Evolutionary conservation across 1,140 invertebrate species (phyloP), one percentile per base, ranked within the genome.

Genomic region (Caenorhabditis latens): DNA sequence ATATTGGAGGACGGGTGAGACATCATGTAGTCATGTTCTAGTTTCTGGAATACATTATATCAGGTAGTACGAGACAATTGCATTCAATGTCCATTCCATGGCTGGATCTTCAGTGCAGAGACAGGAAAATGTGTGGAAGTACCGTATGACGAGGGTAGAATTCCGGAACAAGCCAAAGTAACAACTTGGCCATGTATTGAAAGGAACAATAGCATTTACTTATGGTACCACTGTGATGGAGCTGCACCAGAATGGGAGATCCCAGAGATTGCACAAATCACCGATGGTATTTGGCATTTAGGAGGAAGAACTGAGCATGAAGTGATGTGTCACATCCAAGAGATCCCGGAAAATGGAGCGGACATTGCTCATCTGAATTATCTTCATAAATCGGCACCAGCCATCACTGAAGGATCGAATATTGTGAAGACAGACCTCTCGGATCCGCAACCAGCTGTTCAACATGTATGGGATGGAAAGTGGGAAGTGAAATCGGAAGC

Each of bases 311-410:
- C 83, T 40, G 65, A 87, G 42, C 86, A 87, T 55, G 86, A 87
- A 55, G 55, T 97, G 61, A 95, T 94, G 67, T 93, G 93, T 88
- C 94, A 94, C 86, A 93, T 94, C 13, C 93, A 97, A 95, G 96
- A 97, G 91, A 96, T 97, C 61, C 96, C 96, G 0, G 96, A 97
- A 93, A 98, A 98, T 90, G 96, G 96, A 0, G 96, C 96, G 0
- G 96, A 98, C 92, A 93, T 95, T 2, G 95, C 95, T 0, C 96
- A 97, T 91, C 93, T 98, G 14, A 94, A 94, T 79, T 94, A 90
- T 48, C 84, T 88, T 13, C 89, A 91, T 86, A 13, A 87, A 84
- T 43, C 67, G 65, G 75, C 89, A 75, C 21, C 86, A 84, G 87
- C 88, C 86, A 50, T 79, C 21, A 50, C 61, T 14, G 43, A 50